phyloP scores from a whole-genome alignment of 2,888 invertebrate species.

The Caenorhabditis sp. region DNA sequence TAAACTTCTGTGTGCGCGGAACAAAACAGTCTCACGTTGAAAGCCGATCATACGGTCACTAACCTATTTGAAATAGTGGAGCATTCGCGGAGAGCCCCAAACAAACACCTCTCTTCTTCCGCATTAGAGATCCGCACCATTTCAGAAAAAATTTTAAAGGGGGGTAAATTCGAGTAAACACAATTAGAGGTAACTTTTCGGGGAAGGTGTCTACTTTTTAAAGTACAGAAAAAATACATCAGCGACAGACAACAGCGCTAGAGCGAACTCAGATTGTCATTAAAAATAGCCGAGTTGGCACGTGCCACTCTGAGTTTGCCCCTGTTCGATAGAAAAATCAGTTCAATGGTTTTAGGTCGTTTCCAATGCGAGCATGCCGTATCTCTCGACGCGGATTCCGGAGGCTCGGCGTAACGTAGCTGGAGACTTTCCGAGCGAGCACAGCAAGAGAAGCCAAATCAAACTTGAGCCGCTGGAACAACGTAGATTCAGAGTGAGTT shows the following conservation, averaged over 20 bases:
- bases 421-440: conserved; percentile 76
- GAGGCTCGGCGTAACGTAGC: conserved; percentile 66
- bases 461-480: conserved; percentile 79
- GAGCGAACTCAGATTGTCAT: too few species aligned
- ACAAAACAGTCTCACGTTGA: conserved; percentile 17
- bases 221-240: too few species aligned
- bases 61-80: conserved; percentile 11
- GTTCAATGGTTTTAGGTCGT: conserved; percentile 49
- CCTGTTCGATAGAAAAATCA: too few species aligned
- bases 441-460: conserved; percentile 72
- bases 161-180: neutral
- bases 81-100: conserved; percentile 7
- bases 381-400: conserved; percentile 61
- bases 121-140: conserved; percentile 51
- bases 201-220: too few species aligned
- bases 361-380: conserved; percentile 75
- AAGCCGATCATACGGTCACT: conserved; percentile 48
- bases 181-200: neutral
- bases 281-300: too few species aligned
- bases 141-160: neutral
- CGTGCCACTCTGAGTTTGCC: too few species aligned
- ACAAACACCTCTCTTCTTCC: conserved; percentile 23
- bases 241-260: too few species aligned
- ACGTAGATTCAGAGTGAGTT: conserved; percentile 70
- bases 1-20: conserved; percentile 21